Evolutionary conservation across 1,140 invertebrate species (phyloP), one percentile per base, ranked within the genome.

Genomic region (Cyphomyrmex costatus): DNA sequence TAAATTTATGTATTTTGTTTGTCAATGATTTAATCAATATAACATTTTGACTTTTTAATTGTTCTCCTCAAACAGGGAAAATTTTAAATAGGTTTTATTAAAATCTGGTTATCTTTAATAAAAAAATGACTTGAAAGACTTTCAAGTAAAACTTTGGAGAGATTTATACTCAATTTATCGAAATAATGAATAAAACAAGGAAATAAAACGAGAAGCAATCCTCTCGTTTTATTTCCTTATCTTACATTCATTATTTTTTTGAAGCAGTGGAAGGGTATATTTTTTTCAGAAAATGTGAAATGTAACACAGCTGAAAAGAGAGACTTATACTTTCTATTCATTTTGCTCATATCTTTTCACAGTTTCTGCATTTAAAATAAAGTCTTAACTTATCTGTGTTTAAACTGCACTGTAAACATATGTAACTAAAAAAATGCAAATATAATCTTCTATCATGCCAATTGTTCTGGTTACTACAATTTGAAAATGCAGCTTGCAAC

Each of bases 41-140:
- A 10, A 42, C 10, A 42, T 42, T 42, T 10, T 10, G 8, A 42
- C 8, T 42, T 42, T 42, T 2, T n/a, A n/a, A n/a, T 42, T 42
- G 36, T 42, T 42, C 36, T 42, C 10, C 36, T 42, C 10, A 2
- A 7, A 65, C 6, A 10, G 30, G 36, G 36, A 42, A 42, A 42
- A 66, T 33, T 36, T 60, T 42, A 42, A 66, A 66, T 66, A 66
- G n/a, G 2, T 21, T 66, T 66, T 66, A 36, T n/a, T 65, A 21
- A 65, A n/a, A 33, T 12, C 4, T 16, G 27, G 27, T 63, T 10
- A 27, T 27, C 60, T 63, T 30, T 3, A 30, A 63, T 63, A 14
- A 63, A 63, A 60, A 63, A 63, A 30, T 63, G 16, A 33, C 61
- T 65, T 36, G 19, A 65, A n/a, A n/a, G 61, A 36, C 5, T 21